Evolutionary conservation across 2,113 vertebrate genomes (phyloP).

Genomic region (Nicator chloris): DNA sequence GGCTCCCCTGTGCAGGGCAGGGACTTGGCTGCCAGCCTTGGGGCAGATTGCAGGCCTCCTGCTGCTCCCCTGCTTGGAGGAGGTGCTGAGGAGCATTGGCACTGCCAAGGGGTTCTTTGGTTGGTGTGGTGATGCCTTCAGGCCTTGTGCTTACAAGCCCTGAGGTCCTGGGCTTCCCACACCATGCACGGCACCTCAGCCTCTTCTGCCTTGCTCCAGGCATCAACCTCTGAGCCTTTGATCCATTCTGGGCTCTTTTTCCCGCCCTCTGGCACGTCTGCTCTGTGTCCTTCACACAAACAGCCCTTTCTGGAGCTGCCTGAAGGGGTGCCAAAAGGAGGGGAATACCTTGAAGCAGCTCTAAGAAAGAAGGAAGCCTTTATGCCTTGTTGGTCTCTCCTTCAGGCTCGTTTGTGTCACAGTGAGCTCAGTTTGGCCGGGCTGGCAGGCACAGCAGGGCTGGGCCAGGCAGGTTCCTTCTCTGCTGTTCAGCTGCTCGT

Average conservation of each 20-base stretch:
- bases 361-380: background rate
- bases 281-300: background rate
- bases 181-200: background rate
- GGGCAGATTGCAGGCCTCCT: background rate
- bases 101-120: fast-evolving
- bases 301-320: background rate
- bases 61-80: background rate
- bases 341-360: background rate
- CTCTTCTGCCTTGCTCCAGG: background rate
- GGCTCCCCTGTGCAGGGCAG: background rate
- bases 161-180: background rate
- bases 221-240: background rate
- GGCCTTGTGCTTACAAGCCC: background rate
- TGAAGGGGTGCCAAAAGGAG: background rate
- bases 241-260: background rate
- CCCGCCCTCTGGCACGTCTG: fast-evolving
- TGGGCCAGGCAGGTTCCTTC: background rate
- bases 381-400: background rate
- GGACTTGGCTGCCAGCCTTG: background rate
- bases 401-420: background rate
- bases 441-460: background rate
- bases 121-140: background rate
- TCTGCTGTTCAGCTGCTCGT: fast-evolving
- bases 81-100: background rate
- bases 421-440: background rate